Evolutionary conservation across 2,888 invertebrate species (phyloP).

Genomic region (Ochlodes sylvanus): DNA sequence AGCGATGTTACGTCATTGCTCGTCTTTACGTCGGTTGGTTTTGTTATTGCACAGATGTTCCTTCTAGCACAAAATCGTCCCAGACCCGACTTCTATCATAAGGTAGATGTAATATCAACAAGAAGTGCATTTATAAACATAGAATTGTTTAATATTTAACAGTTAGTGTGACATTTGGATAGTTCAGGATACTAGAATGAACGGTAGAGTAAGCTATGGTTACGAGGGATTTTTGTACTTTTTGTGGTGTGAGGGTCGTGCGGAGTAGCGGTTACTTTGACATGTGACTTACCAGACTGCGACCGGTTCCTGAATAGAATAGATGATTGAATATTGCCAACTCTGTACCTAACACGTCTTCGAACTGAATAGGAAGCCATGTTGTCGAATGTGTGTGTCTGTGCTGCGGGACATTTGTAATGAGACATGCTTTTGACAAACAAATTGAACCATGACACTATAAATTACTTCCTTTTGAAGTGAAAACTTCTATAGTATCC

Average conservation of each 20-base stretch:
- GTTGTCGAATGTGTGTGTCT: neutral
- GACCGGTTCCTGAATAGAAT: conserved; percentile 17
- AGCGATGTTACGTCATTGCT: conserved; percentile 6
- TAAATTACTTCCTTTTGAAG: too few species aligned
- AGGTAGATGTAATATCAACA: conserved; percentile 70
- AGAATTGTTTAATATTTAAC: conserved; percentile 72
- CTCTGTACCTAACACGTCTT: conserved; percentile 63
- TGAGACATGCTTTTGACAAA: neutral
- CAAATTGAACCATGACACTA: too few species aligned
- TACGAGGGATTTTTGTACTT: conserved; percentile 77
- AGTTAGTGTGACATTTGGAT: conserved; percentile 69
- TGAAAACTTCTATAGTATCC: too few species aligned
- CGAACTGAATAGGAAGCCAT: neutral
- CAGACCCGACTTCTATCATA: conserved; percentile 53
- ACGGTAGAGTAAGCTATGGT: conserved; percentile 60
- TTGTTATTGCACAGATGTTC: conserved; percentile 26
- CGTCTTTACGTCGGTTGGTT: conserved; percentile 10
- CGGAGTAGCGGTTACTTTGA: conserved; percentile 51
- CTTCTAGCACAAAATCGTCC: conserved; percentile 22
- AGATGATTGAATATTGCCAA: conserved; percentile 51
- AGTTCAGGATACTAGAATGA: conserved; percentile 71
- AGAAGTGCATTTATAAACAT: conserved; percentile 84
- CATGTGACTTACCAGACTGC: conserved; percentile 37
- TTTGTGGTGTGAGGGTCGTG: conserved; percentile 77
- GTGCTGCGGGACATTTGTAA: conserved; percentile 15